These are phyloP conservation scores for Atethmia centrago DNA, from an alignment of 2,888 invertebrate species.

Conservation along the genomic window DNA sequence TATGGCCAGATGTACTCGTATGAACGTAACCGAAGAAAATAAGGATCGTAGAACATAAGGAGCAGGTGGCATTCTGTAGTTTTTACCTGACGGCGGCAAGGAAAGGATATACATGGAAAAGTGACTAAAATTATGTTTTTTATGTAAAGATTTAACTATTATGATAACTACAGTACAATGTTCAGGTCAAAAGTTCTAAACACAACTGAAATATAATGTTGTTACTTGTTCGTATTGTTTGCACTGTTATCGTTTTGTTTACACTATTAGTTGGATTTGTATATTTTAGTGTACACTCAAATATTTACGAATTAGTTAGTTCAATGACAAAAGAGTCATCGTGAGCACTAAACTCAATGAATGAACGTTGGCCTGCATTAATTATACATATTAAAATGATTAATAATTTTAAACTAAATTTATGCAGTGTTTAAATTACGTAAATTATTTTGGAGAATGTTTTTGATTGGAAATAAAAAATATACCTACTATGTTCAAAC, in stretches of 20 bases:
- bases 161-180: too few relatives aligned
- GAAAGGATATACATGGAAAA: too few relatives aligned
- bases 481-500: not conserved
- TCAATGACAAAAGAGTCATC: constrained; percentile 26
- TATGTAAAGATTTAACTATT: too few relatives aligned
- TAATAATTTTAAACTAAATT: too few relatives aligned
- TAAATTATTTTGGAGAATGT: not conserved
- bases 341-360: not conserved
- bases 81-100: too few relatives aligned
- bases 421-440: too few relatives aligned
- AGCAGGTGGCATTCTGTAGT: too few relatives aligned
- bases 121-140: too few relatives aligned
- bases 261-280: constrained; percentile 26
- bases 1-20: too few relatives aligned
- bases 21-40: too few relatives aligned
- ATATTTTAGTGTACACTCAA: constrained; percentile 29
- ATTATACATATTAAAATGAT: not conserved
- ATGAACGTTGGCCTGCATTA: not conserved
- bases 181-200: not conserved
- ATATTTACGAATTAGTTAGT: constrained; percentile 31
- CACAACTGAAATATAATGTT: constrained; percentile 9
- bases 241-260: too few relatives aligned
- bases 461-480: not conserved
- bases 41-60: too few relatives aligned
- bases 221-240: constrained; percentile 31